These are phyloP conservation scores for Pediacus dermestoides DNA, from an alignment of 2,888 invertebrate species.

Conservation along the genomic window DNA sequence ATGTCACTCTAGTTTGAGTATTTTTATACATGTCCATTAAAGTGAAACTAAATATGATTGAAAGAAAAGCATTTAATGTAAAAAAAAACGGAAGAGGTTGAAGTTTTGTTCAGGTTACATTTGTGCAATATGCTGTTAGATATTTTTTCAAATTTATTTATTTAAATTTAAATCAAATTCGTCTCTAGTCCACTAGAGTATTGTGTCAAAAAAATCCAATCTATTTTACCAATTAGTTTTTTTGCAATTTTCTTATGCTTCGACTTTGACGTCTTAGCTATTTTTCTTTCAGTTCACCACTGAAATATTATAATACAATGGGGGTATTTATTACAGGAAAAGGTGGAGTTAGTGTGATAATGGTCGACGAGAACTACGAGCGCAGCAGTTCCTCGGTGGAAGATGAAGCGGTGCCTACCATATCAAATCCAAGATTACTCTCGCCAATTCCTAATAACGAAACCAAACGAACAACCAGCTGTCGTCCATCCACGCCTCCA, in stretches of 20 bases:
- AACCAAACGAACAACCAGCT: conserved; percentile 24
- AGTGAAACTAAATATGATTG: too few species aligned
- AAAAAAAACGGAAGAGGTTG: conserved; percentile 35
- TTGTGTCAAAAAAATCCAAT: too few species aligned
- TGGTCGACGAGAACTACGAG: conserved; percentile 63
- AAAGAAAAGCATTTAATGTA: too few species aligned
- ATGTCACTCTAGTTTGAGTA: too few species aligned
- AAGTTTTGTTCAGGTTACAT: too few species aligned
- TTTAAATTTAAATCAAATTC: too few species aligned
- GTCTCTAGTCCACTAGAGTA: too few species aligned
- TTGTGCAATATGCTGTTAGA: too few species aligned
- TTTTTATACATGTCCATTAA: too few species aligned
- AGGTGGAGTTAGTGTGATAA: conserved; percentile 63
- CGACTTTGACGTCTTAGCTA: too few species aligned
- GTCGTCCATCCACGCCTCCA: conserved; percentile 5
- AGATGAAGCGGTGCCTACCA: conserved; percentile 42
- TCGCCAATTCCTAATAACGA: conserved; percentile 39
- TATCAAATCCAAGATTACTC: conserved; percentile 38
- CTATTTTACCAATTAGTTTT: conserved; percentile 6
- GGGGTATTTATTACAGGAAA: conserved; percentile 49
- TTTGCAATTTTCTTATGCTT: background rate
- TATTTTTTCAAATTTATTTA: too few species aligned
- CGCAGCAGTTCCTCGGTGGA: conserved; percentile 47
- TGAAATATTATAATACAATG: background rate
- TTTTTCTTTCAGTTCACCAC: background rate